Evolutionary conservation across 2,797 vertebrate species (phyloP).

Genomic region (Malacoraja senta): DNA sequence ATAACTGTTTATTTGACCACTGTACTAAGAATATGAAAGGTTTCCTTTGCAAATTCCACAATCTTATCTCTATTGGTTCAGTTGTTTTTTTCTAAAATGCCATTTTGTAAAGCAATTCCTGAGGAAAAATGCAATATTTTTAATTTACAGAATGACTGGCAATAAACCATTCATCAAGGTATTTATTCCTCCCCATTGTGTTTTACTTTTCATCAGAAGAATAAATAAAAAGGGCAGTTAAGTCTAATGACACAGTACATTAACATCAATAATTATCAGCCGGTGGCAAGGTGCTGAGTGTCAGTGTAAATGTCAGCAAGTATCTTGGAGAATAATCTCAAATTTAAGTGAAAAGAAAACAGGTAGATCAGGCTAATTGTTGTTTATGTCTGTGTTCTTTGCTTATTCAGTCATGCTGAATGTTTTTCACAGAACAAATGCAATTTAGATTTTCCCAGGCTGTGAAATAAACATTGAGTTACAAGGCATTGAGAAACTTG

Average conservation of each 20-base stretch:
- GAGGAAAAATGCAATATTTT: not conserved
- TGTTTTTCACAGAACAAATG: conserved; percentile 40
- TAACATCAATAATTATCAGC: conserved; percentile 52
- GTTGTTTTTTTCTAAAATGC: conserved; percentile 49
- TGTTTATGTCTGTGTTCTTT: conserved; percentile 27
- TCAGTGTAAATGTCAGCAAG: conserved; percentile 53
- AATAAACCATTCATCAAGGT: not conserved
- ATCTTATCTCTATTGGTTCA: conserved; percentile 70
- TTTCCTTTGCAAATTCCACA: conserved; percentile 59
- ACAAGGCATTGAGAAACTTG: not conserved
- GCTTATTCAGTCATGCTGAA: conserved; percentile 35
- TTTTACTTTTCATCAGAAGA: conserved; percentile 42
- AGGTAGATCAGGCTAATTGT: not conserved
- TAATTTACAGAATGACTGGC: not conserved
- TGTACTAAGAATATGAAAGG: conserved; percentile 64
- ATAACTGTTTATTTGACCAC: conserved; percentile 49
- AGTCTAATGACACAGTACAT: conserved; percentile 52
- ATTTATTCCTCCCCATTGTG: not conserved
- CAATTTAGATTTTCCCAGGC: conserved; percentile 40
- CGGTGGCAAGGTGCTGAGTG: conserved; percentile 54
- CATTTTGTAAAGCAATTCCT: not conserved
- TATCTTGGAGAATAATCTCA: conserved; percentile 53
- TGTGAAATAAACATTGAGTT: conserved; percentile 40
- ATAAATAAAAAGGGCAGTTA: conserved; percentile 54
- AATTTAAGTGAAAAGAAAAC: conserved; percentile 24